Percentiles rank a stretch among this genome's conserved stretches.
Evolutionary conservation across 2,888 invertebrate genomes (phyloP).

Genomic region (Acanthosepion esculentum): DNA sequence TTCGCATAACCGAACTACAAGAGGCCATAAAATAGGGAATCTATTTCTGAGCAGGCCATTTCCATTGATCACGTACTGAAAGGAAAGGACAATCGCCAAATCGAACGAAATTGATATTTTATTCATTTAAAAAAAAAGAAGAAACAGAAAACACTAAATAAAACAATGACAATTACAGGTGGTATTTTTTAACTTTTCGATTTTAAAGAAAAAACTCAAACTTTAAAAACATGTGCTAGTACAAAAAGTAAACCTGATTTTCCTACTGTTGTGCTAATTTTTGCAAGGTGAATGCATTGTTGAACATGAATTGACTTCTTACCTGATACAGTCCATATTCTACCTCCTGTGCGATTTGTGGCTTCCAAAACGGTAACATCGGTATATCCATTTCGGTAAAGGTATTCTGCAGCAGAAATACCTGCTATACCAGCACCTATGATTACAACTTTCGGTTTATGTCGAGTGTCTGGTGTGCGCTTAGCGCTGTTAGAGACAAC

Average conservation of each 20-base stretch:
- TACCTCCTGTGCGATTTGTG: constrained; percentile 71
- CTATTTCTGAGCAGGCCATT: background rate
- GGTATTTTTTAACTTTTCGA: no score
- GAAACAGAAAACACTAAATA: no score
- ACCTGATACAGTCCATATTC: constrained; percentile 69
- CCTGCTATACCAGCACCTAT: constrained; percentile 74
- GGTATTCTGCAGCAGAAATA: constrained; percentile 68
- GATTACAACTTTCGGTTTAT: constrained; percentile 67
- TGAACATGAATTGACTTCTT: background rate
- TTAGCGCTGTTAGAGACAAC: background rate
- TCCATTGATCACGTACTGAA: background rate
- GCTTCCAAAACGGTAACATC: constrained; percentile 73
- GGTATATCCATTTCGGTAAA: constrained; percentile 67
- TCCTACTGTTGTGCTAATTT: no score
- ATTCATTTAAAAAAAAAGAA: no score
- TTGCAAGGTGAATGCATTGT: background rate
- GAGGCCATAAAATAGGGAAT: background rate
- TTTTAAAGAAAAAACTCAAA: no score
- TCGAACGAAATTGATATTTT: no score
- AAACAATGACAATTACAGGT: no score
- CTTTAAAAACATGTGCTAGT: no score
- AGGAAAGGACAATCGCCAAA: background rate
- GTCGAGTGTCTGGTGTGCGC: background rate
- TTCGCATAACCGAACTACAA: background rate
- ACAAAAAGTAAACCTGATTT: no score